Base-by-base conservation (phyloP, 1,140 invertebrate genomes). In the Thaumatotibia leucotreta region DNA sequence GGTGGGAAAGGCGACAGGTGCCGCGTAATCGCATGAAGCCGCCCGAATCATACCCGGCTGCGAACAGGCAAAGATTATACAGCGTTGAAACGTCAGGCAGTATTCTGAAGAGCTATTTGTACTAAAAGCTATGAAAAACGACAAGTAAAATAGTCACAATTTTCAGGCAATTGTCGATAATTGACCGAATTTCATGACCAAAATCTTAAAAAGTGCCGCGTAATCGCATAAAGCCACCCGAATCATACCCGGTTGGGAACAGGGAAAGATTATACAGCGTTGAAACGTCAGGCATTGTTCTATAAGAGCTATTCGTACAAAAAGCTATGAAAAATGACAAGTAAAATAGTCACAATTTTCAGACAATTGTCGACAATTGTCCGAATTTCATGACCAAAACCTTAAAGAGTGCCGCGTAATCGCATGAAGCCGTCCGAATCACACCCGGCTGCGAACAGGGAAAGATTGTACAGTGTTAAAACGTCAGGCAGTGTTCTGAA, bases 1-100 rank as follows among this genome's bases (percentile, higher is more conserved):
- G 76, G 66, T 85, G 83, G 83, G 85, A 86, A 82, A 77, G 82
- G 72, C 76, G 83, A 80, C 85, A 88, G 85, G 85, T 88, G 85
- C 65, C 79, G 80, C 68, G 68, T 84, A 84, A 83, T 83, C 82
- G 80, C 82, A 79, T 73, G 67, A 74, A 76, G 74, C 74, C 68
- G 71, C 64, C 77, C 77, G 80, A 85, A 81, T 81, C 83, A 80
- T 83, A 78, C 68, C 74, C 52, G 63, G 20, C 35, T 24, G 24
- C 11, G 61, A n/a, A 11, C 14, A 8, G 2, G 0, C 61, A 32
- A 33, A 58, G 52, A 58, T n/a, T 58, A 58, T 58, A 20, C n/a
- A 35, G 11, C 10, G 4, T 1, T 35, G 33, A n/a, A 0, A 4
- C 11, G 10, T 3, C 33, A 35, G 10, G n/a, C n/a, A n/a, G n/a